phyloP scores from a whole-genome alignment of 1,140 invertebrate species.

The Drosophila melanica region DNA sequence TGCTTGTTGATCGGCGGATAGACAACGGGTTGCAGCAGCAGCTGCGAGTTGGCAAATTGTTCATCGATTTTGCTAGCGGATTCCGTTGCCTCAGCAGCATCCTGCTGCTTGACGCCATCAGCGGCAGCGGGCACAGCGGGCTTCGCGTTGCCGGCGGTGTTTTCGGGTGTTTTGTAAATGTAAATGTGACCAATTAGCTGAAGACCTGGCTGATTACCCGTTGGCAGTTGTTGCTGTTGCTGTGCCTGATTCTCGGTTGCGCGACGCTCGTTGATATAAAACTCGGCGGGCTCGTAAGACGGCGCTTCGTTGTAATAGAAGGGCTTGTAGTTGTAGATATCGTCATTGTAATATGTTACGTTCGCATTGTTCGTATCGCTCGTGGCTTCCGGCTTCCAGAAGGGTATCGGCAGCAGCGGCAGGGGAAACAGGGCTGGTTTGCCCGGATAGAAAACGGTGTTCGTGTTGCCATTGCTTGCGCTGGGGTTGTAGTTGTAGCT shows the following conservation, averaged over 20 bases:
- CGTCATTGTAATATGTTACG: not conserved
- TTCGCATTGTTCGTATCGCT: not conserved
- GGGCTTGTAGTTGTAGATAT: slow-evolving; percentile 16
- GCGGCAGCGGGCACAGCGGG: not conserved
- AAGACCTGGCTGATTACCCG: not conserved
- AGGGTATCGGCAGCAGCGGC: slow-evolving; percentile 60
- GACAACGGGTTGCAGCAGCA: slow-evolving; percentile 33
- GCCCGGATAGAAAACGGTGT: slow-evolving; percentile 8
- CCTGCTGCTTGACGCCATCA: not conserved
- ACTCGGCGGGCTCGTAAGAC: not conserved
- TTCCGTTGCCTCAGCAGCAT: no score
- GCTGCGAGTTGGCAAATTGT: slow-evolving; percentile 7
- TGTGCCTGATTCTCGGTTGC: not conserved
- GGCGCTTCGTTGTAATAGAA: not conserved
- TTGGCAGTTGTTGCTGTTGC: not conserved
- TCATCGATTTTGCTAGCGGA: slow-evolving; percentile 4
- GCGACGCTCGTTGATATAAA: slow-evolving; percentile 16
- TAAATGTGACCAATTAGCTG: slow-evolving; percentile 39
- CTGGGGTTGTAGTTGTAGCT: slow-evolving; percentile 27
- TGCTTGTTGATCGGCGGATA: slow-evolving; percentile 1
- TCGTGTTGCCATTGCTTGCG: slow-evolving; percentile 4
- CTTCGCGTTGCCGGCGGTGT: not conserved
- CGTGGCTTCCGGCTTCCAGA: slow-evolving; percentile 37
- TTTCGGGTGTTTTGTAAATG: slow-evolving; percentile 12
- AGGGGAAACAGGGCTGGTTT: slow-evolving; percentile 35